These are phyloP conservation scores for Thumatha senex DNA, from an alignment of 2,888 invertebrate genomes.

Conservation along the genomic window DNA sequence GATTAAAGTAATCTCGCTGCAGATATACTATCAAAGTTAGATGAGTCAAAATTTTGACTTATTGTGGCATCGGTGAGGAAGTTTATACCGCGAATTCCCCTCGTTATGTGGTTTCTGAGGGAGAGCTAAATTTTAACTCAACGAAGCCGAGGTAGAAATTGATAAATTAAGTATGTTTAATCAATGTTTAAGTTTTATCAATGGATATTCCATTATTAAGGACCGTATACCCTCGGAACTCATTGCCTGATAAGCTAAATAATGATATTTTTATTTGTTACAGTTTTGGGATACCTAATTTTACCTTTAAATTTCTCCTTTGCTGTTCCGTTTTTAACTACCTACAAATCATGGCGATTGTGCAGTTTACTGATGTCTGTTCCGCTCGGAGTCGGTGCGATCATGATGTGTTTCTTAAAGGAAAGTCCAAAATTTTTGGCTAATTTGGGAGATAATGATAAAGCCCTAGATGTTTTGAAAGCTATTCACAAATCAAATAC, in stretches of 20 bases:
- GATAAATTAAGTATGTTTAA: too few relatives aligned
- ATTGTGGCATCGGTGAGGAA: too few relatives aligned
- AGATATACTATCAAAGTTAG: too few relatives aligned
- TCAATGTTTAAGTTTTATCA: too few relatives aligned
- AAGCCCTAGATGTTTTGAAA: constrained; percentile 66
- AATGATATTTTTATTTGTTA: neutral
- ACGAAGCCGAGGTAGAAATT: neutral
- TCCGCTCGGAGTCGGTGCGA: constrained; percentile 63
- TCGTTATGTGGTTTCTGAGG: too few relatives aligned
- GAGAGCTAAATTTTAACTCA: too few relatives aligned
- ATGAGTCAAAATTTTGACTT: too few relatives aligned
- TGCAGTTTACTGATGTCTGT: constrained; percentile 71
- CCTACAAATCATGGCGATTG: constrained; percentile 86
- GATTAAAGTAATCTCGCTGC: too few relatives aligned
- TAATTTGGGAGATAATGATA: constrained; percentile 77
- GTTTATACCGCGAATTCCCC: too few relatives aligned
- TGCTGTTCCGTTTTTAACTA: constrained; percentile 54
- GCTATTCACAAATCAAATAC: constrained; percentile 24
- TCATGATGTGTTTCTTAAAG: constrained; percentile 78
- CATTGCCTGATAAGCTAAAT: neutral
- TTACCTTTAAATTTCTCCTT: constrained; percentile 47
- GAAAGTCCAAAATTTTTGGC: constrained; percentile 89
- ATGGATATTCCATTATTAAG: neutral
- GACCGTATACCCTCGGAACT: too few relatives aligned
- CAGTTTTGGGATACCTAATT: constrained; percentile 28